Evolutionary conservation across 2,797 vertebrate species (phyloP).

Genomic region (Sorex maritimensis): DNA sequence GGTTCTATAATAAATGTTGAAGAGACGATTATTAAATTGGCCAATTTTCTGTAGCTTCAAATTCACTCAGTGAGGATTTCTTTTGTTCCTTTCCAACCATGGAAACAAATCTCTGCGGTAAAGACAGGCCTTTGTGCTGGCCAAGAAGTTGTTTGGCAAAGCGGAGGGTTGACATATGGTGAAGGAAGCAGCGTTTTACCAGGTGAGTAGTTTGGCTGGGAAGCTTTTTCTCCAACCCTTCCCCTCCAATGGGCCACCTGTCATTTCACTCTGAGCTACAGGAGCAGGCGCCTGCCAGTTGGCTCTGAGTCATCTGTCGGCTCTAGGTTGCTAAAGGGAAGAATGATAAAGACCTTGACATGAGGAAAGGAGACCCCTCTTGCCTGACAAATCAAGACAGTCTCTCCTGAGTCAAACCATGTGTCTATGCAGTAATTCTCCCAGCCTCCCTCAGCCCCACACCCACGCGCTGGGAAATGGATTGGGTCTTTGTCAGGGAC

Average conservation of each 20-base stretch:
- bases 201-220: neutral
- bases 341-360: neutral
- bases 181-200: neutral
- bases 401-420: fast-evolving
- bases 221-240: neutral
- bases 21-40: constrained; percentile 21
- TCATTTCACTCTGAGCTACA: neutral
- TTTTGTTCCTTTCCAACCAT: constrained; percentile 46
- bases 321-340: neutral
- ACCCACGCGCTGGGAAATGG: neutral
- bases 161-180: neutral
- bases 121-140: neutral
- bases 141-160: constrained; percentile 46
- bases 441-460: fast-evolving
- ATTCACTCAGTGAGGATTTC: constrained; percentile 44
- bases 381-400: neutral
- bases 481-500: neutral
- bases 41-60: constrained; percentile 52
- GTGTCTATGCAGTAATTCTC: too few species aligned
- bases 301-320: neutral
- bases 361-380: neutral
- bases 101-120: neutral
- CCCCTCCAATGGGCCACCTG: neutral
- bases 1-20: constrained; percentile 51
- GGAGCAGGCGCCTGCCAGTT: neutral